Evolutionary conservation across 2,797 vertebrate species (phyloP).

Genomic region (Acipenser ruthenus): DNA sequence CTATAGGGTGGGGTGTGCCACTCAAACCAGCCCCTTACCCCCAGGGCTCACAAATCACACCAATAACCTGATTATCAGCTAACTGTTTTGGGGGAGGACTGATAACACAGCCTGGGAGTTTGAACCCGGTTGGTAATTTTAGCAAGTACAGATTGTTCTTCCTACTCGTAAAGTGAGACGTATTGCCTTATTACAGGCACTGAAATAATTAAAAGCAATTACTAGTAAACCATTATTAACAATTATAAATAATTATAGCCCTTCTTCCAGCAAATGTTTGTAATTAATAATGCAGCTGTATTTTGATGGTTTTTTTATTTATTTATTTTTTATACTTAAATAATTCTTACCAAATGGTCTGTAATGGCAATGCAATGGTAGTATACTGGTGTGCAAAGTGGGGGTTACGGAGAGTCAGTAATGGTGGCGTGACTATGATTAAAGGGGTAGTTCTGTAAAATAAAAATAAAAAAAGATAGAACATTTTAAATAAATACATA

Average conservation of each 20-base stretch:
- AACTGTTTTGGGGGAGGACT: slow-evolving; percentile 31
- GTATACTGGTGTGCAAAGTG: too few relatives aligned
- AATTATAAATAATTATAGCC: neutral
- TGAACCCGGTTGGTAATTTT: slow-evolving; percentile 25
- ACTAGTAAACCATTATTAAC: neutral
- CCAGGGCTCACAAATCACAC: slow-evolving; percentile 32
- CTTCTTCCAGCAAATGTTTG: neutral
- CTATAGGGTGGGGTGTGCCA: slow-evolving; percentile 12
- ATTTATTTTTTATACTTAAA: too few relatives aligned
- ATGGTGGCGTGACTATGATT: too few relatives aligned
- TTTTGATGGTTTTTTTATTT: neutral
- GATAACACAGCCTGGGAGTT: slow-evolving; percentile 24
- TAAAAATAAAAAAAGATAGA: too few relatives aligned
- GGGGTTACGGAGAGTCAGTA: too few relatives aligned
- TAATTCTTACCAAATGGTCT: too few relatives aligned
- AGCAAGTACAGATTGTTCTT: slow-evolving; percentile 14
- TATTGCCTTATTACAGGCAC: slow-evolving; percentile 8
- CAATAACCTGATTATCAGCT: slow-evolving; percentile 34
- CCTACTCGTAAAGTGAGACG: too few relatives aligned
- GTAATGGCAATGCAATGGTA: too few relatives aligned
- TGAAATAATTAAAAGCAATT: slow-evolving; percentile 13
- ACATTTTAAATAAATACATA: too few relatives aligned
- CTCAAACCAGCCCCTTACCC: slow-evolving; percentile 11
- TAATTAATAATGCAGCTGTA: neutral
- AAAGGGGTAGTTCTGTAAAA: too few relatives aligned